These are phyloP conservation scores for Pediacus dermestoides DNA, from an alignment of 2,888 invertebrate species.

Conservation along the genomic window DNA sequence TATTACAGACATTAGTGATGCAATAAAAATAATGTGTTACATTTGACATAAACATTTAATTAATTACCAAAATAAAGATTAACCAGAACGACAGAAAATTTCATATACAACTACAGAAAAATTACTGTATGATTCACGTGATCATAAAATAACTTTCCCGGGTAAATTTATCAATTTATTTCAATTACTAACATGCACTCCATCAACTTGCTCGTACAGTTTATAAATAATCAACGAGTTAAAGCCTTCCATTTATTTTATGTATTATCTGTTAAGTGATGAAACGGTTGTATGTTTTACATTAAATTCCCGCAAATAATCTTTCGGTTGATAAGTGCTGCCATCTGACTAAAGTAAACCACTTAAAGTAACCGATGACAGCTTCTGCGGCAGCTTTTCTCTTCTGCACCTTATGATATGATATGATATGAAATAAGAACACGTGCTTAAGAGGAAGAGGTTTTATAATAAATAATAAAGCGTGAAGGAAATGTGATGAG, in stretches of 20 bases:
- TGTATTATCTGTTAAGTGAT: conserved; percentile 1
- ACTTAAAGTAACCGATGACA: conserved; percentile 29
- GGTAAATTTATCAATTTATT: background rate
- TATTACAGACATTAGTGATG: no score
- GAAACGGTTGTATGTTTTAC: conserved; percentile 16
- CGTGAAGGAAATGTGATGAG: no score
- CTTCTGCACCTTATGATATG: background rate
- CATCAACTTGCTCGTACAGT: no score
- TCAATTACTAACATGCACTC: background rate
- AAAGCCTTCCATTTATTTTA: background rate
- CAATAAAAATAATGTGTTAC: no score
- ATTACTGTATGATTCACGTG: no score
- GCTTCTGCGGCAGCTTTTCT: conserved; percentile 10
- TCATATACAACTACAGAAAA: no score
- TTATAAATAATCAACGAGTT: background rate
- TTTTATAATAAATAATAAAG: no score
- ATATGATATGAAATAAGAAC: background rate
- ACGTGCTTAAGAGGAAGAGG: no score
- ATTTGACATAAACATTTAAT: no score
- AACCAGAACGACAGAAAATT: no score
- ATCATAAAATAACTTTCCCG: no score
- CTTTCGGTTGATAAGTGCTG: conserved; percentile 23
- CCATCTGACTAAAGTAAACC: conserved; percentile 29
- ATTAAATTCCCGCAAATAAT: conserved; percentile 23
- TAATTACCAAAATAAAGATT: no score